phyloP scores from a whole-genome alignment of 2,113 vertebrate genomes.

The Physeter macrocephalus region DNA sequence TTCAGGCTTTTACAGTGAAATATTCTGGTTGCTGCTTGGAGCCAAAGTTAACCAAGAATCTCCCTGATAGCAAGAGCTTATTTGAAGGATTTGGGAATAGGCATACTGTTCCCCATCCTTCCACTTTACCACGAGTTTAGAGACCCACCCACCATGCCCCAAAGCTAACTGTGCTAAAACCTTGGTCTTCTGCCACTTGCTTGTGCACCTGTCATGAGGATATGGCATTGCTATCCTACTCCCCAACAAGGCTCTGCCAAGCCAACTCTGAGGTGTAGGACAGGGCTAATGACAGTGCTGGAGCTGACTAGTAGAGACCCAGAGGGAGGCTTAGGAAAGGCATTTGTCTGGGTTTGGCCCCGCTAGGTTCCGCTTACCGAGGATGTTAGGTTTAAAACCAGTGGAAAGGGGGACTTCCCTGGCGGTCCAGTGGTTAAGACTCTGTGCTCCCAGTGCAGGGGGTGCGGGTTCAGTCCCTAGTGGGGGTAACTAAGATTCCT shows the following conservation, averaged over 20 bases:
- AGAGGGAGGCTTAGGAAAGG: not conserved
- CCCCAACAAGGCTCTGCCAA: not conserved
- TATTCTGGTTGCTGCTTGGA: not conserved
- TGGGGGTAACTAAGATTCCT: too few relatives aligned
- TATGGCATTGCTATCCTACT: not conserved
- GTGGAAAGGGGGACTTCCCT: not conserved
- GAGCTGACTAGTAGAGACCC: not conserved
- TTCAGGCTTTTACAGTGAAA: not conserved
- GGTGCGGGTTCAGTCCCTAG: too few relatives aligned
- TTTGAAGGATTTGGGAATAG: not conserved
- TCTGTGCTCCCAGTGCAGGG: too few relatives aligned
- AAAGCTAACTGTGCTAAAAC: not conserved
- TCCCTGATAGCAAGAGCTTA: not conserved
- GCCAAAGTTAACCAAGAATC: not conserved
- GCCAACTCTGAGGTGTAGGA: not conserved
- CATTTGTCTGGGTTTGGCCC: not conserved
- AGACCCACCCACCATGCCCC: not conserved
- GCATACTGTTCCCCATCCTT: not conserved
- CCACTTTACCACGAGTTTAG: not conserved
- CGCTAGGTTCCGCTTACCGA: not conserved
- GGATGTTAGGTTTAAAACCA: not conserved
- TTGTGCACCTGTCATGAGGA: not conserved
- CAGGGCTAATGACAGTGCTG: not conserved
- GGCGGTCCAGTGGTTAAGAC: too few relatives aligned
- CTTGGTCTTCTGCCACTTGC: not conserved